phyloP scores from a whole-genome alignment of 2,888 invertebrate genomes.

The Malachius bipustulatus region DNA sequence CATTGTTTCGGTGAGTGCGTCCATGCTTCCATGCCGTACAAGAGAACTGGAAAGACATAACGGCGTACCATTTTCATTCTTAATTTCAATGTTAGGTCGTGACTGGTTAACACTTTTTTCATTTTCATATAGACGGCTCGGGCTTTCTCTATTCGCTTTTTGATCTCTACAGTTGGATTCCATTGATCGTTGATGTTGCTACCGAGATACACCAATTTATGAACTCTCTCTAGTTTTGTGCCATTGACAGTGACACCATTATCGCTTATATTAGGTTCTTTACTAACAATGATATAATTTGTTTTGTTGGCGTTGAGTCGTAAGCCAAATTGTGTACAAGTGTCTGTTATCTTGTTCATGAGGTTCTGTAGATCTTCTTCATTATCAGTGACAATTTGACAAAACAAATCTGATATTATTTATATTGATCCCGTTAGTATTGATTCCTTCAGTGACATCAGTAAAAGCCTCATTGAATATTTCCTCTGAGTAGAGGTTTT shows the following conservation, averaged over 20 bases:
- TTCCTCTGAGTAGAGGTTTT: background rate
- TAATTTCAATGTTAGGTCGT: too few relatives aligned
- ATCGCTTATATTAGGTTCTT: conserved; percentile 5
- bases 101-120: too few relatives aligned
- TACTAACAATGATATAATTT: conserved; percentile 7
- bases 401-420: too few relatives aligned
- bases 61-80: too few relatives aligned
- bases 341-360: conserved; percentile 5
- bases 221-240: conserved; percentile 7
- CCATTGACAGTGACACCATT: conserved; percentile 6
- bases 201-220: conserved; percentile 6
- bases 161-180: conserved; percentile 4
- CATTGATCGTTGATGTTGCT: too few relatives aligned
- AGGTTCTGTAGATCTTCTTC: conserved; percentile 5
- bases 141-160: conserved; percentile 6
- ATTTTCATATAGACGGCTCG: conserved; percentile 3
- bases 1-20: too few relatives aligned
- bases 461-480: background rate
- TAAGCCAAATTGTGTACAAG: conserved; percentile 7
- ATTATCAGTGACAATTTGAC: conserved; percentile 11
- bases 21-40: background rate
- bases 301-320: conserved; percentile 6
- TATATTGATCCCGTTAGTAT: too few relatives aligned
- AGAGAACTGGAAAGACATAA: too few relatives aligned
- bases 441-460: background rate